Conservation (phyloP, 1,140 invertebrate species). For the Saccostrea echinata region DNA sequence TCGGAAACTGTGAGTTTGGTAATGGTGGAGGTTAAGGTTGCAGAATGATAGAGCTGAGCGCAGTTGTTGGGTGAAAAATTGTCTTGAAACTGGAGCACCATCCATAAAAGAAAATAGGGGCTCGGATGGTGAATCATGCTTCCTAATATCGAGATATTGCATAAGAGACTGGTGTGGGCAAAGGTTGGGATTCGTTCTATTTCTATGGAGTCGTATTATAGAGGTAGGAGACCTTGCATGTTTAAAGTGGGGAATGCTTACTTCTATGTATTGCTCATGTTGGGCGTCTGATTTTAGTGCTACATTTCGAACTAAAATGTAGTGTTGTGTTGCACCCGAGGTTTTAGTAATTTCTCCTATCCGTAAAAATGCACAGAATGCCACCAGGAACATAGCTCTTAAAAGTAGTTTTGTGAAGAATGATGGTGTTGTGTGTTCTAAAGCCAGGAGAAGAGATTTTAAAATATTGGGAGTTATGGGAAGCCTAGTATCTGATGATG, state of each 20-base stretch:
- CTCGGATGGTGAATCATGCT: too few species aligned
- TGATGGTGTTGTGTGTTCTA: not conserved
- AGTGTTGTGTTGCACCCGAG: conserved; percentile 6
- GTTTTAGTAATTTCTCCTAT: conserved; percentile 30
- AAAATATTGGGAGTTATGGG: too few species aligned
- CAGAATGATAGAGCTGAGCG: not conserved
- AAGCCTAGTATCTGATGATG: too few species aligned
- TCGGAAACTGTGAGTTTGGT: conserved; percentile 53
- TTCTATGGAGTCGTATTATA: not conserved
- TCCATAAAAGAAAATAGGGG: not conserved
- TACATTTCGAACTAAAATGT: not conserved
- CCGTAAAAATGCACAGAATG: conserved; percentile 40
- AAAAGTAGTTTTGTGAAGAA: not conserved
- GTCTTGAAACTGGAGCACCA: not conserved
- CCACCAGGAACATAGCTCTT: conserved; percentile 26
- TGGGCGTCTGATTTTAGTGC: not conserved
- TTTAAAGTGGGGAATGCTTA: conserved; percentile 9
- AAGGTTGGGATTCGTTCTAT: too few species aligned
- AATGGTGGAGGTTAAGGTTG: not conserved
- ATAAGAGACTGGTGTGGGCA: too few species aligned
- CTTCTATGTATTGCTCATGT: conserved; percentile 14
- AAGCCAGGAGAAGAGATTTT: too few species aligned
- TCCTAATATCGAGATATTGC: too few species aligned
- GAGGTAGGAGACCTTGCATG: conserved; percentile 4
- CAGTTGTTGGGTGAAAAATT: not conserved